Evolutionary conservation across 2,888 invertebrate species (phyloP).

Genomic region (Hirtodrosophila alboralis): DNA sequence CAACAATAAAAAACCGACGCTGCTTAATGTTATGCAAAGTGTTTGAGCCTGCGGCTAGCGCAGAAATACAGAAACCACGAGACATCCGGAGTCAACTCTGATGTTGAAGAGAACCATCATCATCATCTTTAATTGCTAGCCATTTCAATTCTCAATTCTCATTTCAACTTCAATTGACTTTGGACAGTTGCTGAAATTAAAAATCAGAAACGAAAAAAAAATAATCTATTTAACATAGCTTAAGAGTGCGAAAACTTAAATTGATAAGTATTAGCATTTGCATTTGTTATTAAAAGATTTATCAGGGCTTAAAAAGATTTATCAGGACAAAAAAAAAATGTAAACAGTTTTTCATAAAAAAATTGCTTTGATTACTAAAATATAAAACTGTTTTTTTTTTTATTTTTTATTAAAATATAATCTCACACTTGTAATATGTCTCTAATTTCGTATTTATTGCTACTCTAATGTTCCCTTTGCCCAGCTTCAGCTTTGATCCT

Average conservation of each 20-base stretch:
- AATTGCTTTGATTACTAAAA: too few species aligned
- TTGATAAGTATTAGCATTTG: conserved; percentile 8
- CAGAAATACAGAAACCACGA: conserved; percentile 21
- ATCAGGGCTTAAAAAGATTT: too few species aligned
- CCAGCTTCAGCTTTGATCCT: too few species aligned
- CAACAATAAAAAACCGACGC: conserved; percentile 45
- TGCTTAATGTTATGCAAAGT: conserved; percentile 78
- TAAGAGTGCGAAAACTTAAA: conserved; percentile 10
- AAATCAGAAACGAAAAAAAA: conserved; percentile 15
- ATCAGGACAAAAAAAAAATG: too few species aligned
- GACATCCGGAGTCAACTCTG: conserved; percentile 36
- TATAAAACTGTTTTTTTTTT: too few species aligned
- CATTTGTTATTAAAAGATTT: neutral
- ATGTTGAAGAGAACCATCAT: conserved; percentile 35
- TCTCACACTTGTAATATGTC: too few species aligned
- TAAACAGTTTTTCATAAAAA: too few species aligned
- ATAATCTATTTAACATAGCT: conserved; percentile 24
- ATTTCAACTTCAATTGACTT: conserved; percentile 74
- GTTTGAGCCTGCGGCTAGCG: conserved; percentile 70
- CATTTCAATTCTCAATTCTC: conserved; percentile 74
- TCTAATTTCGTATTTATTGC: too few species aligned
- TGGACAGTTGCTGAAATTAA: conserved; percentile 61
- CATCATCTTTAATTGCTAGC: conserved; percentile 75
- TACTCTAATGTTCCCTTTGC: too few species aligned
- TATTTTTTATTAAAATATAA: too few species aligned